Percentiles rank a stretch among this genome's conserved stretches.
Evolutionary conservation across 2,797 vertebrate genomes (phyloP).

Genomic region (Leucoraja ocellata): DNA sequence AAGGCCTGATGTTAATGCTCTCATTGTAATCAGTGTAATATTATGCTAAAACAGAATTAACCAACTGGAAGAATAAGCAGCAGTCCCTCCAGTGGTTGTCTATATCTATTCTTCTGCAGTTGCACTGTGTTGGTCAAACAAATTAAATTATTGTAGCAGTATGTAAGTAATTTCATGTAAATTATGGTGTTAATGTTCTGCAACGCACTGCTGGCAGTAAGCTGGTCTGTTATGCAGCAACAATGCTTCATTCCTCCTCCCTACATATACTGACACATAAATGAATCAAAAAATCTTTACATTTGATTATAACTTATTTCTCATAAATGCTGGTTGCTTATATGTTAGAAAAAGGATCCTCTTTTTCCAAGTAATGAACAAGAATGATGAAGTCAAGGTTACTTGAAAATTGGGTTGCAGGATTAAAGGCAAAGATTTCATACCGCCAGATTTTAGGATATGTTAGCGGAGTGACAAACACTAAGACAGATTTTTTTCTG

Average conservation of each 20-base stretch:
- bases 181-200: constrained; percentile 92
- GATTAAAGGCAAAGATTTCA: background rate
- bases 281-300: background rate
- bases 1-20: constrained; percentile 56
- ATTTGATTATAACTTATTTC: background rate
- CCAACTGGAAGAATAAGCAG: constrained; percentile 69
- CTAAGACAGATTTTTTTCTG: background rate
- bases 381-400: background rate
- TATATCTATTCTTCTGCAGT: constrained; percentile 73
- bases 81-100: constrained; percentile 62
- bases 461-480: background rate
- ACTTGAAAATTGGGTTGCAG: constrained; percentile 22
- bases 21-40: constrained; percentile 57
- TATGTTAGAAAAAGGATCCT: background rate
- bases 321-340: background rate
- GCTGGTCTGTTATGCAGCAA: constrained; percentile 62
- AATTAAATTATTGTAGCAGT: constrained; percentile 85
- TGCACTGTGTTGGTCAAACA: constrained; percentile 77
- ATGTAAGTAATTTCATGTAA: constrained; percentile 94
- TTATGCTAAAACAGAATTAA: constrained; percentile 57
- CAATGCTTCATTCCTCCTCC: constrained; percentile 58
- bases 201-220: constrained; percentile 68
- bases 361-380: background rate
- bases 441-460: background rate
- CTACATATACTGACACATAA: constrained; percentile 40